A percentile compares a stretch with the other conserved stretches of the same genome.
phyloP scores from a whole-genome alignment of 2,113 vertebrate species.

The Tylochromis polylepis region DNA sequence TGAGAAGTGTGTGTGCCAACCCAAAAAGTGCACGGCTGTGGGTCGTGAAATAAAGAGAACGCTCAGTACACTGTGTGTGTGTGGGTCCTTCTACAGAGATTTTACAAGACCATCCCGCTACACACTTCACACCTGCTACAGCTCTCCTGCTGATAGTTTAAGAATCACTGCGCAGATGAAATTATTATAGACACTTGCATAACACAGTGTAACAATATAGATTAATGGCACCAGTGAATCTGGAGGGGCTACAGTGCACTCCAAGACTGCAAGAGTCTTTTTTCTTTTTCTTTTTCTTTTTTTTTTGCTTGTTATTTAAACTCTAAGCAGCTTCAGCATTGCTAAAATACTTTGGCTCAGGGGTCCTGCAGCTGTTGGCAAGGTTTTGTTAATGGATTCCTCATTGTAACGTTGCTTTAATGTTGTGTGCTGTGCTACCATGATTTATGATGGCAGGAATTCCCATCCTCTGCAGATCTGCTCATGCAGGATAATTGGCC shows the following conservation, averaged over 20 bases:
- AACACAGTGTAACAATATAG: neutral
- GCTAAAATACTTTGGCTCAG: neutral
- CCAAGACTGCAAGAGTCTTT: neutral
- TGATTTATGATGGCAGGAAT: conserved; percentile 60
- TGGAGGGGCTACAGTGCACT: neutral
- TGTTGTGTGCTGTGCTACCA: neutral
- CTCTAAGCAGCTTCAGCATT: neutral
- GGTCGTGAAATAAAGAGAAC: too few relatives aligned
- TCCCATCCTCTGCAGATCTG: conserved; percentile 59
- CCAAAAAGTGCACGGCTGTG: too few relatives aligned
- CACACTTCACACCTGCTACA: neutral
- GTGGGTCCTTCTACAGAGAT: too few relatives aligned
- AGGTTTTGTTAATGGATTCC: conserved; percentile 26
- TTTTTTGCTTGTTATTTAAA: neutral
- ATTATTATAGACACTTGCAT: neutral
- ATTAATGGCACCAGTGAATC: neutral
- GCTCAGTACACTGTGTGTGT: too few relatives aligned
- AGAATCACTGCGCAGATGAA: neutral
- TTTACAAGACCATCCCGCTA: neutral
- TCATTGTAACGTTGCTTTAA: conserved; percentile 22
- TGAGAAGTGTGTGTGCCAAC: too few relatives aligned
- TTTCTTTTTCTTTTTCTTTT: neutral
- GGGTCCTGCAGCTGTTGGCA: neutral
- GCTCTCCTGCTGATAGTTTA: neutral
- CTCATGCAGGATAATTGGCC: conserved; percentile 61